Evolutionary conservation across 2,888 invertebrate species (phyloP).

Genomic region (Drosophila prolongata): DNA sequence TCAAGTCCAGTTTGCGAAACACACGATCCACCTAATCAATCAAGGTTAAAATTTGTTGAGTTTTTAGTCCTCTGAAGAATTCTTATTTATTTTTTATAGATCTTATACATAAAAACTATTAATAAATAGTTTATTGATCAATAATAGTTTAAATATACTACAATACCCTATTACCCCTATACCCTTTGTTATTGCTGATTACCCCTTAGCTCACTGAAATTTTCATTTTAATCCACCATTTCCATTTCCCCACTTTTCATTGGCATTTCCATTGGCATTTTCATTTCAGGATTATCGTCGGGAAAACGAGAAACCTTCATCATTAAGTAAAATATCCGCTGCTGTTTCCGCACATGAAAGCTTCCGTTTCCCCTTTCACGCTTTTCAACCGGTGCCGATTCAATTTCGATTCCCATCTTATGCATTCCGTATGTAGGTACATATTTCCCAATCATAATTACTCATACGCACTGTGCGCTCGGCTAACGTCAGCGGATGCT

Average conservation of each 20-base stretch:
- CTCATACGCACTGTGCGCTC: constrained; percentile 63
- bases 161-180: neutral
- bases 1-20: constrained; percentile 95
- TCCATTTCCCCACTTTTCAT: constrained; percentile 14
- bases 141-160: neutral
- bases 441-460: constrained; percentile 59
- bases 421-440: neutral
- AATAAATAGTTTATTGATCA: neutral
- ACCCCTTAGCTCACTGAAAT: neutral
- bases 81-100: too few species aligned
- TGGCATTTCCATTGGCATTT: constrained; percentile 1
- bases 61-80: neutral
- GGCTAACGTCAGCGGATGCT: constrained; percentile 47
- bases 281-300: constrained; percentile 24
- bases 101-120: too few species aligned
- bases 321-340: constrained; percentile 68
- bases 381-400: constrained; percentile 10
- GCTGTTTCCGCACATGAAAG: constrained; percentile 27
- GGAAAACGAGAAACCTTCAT: constrained; percentile 37
- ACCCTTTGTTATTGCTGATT: neutral
- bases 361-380: constrained; percentile 14
- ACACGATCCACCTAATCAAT: constrained; percentile 89
- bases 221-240: constrained; percentile 12
- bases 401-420: constrained; percentile 19
- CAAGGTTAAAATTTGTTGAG: neutral